Percentiles rank a stretch among this genome's conserved stretches.
Conservation (phyloP, 1,140 invertebrate species). For the Bilobella aurantiaca region DNA sequence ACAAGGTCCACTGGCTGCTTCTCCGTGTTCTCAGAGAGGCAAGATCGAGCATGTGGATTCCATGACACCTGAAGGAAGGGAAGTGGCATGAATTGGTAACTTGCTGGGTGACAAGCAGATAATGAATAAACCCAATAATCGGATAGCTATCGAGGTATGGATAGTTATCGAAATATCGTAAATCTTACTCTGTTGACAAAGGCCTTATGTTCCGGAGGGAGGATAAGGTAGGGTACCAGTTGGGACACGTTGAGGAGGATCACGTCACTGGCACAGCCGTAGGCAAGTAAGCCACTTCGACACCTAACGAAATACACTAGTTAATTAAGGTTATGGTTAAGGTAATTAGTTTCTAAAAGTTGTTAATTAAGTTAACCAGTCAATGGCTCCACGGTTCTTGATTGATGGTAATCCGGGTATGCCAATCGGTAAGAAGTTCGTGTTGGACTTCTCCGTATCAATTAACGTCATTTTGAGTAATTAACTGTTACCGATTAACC, state of each 20-base stretch:
- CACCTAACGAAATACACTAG: constrained; percentile 14
- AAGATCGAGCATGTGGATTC: constrained; percentile 23
- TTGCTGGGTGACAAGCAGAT: neutral
- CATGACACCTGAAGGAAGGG: constrained; percentile 14
- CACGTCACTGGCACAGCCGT: constrained; percentile 25
- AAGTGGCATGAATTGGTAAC: neutral
- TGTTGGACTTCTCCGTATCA: neutral
- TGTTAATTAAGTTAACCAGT: constrained; percentile 11
- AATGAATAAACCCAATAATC: neutral
- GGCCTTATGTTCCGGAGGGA: constrained; percentile 18
- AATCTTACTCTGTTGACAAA: constrained; percentile 15
- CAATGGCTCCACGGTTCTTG: constrained; percentile 14
- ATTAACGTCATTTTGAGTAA: neutral
- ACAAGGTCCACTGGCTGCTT: constrained; percentile 23
- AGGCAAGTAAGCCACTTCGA: constrained; percentile 14
- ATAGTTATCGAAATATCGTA: no score
- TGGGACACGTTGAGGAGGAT: constrained; percentile 20
- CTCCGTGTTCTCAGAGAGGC: constrained; percentile 12
- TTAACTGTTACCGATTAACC: no score
- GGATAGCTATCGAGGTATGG: no score
- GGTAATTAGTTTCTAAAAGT: neutral
- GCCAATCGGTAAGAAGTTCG: neutral
- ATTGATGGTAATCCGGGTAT: constrained; percentile 4
- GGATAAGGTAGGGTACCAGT: constrained; percentile 12
- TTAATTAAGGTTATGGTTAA: neutral